Conservation (phyloP, 2,797 vertebrate species). For the Periparus ater region DNA sequence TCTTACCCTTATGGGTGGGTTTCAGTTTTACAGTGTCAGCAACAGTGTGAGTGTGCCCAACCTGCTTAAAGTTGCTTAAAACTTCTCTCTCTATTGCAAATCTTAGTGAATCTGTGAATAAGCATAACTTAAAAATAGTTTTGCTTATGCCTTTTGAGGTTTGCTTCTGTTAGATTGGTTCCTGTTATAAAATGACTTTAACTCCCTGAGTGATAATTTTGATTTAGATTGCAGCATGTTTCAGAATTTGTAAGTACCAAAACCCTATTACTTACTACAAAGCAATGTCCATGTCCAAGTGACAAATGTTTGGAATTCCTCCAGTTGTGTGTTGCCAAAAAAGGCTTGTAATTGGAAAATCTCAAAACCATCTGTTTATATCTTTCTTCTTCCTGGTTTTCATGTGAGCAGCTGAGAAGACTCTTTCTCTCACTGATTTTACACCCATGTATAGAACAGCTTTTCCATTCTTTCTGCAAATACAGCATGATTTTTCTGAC, state of each 20-base stretch:
- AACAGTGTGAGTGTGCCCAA: neutral
- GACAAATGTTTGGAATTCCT: conserved; percentile 55
- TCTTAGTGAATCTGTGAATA: neutral
- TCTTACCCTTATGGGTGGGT: neutral
- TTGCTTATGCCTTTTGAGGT: neutral
- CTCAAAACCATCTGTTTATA: conserved; percentile 53
- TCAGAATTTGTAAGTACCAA: conserved; percentile 12
- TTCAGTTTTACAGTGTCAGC: neutral
- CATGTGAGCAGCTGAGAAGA: neutral
- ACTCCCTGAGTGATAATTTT: neutral
- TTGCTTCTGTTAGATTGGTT: neutral
- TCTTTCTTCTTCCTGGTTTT: conserved; percentile 21
- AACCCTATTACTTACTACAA: neutral
- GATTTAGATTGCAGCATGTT: neutral
- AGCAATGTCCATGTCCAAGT: conserved; percentile 35
- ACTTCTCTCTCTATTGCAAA: neutral
- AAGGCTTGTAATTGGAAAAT: conserved; percentile 52
- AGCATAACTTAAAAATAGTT: neutral
- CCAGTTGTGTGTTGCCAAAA: conserved; percentile 40
- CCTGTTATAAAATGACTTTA: neutral
- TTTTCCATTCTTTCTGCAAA: conserved; percentile 22
- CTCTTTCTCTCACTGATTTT: neutral
- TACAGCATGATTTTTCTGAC: neutral
- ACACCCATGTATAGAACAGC: neutral
- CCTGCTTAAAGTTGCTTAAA: neutral